These are phyloP conservation scores for Ranitomeya variabilis DNA, from an alignment of 2,113 vertebrate genomes.

Conservation along the genomic window DNA sequence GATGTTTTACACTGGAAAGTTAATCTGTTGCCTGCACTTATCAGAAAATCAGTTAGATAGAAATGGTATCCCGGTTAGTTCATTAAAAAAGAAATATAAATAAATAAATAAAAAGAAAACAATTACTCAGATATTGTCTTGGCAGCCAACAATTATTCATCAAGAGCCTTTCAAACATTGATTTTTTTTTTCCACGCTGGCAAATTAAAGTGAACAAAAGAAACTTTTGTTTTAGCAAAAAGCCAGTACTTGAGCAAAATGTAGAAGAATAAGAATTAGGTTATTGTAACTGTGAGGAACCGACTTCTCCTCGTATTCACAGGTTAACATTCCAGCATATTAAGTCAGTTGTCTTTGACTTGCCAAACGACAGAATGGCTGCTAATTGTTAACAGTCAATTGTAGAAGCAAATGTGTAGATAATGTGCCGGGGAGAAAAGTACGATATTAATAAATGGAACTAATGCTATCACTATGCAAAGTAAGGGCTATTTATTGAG, in stretches of 20 bases:
- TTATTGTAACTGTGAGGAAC: constrained; percentile 39
- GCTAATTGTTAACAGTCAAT: constrained; percentile 29
- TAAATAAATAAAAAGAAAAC: constrained; percentile 29
- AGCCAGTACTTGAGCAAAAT: constrained; percentile 36
- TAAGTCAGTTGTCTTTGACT: constrained; percentile 51
- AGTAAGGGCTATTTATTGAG: constrained; percentile 28
- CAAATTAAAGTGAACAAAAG: constrained; percentile 55
- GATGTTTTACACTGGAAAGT: neutral
- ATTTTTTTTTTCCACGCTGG: constrained; percentile 45
- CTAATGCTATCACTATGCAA: constrained; percentile 31
- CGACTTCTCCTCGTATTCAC: constrained; percentile 24
- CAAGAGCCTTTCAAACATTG: constrained; percentile 55
- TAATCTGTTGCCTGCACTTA: constrained; percentile 35
- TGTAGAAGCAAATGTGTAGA: constrained; percentile 27
- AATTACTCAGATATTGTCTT: constrained; percentile 56
- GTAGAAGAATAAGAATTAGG: constrained; percentile 43
- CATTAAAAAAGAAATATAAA: constrained; percentile 15
- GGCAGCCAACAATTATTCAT: constrained; percentile 58
- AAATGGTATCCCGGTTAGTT: constrained; percentile 49
- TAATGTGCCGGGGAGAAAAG: constrained; percentile 23
- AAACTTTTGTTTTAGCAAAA: constrained; percentile 46
- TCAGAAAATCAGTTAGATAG: constrained; percentile 40
- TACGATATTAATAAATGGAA: constrained; percentile 35
- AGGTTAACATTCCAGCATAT: constrained; percentile 46
- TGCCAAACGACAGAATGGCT: constrained; percentile 19